Percentiles rank a stretch among this genome's conserved stretches.
phyloP scores from a whole-genome alignment of 2,888 invertebrate species.

The Perithous albicinctus region DNA sequence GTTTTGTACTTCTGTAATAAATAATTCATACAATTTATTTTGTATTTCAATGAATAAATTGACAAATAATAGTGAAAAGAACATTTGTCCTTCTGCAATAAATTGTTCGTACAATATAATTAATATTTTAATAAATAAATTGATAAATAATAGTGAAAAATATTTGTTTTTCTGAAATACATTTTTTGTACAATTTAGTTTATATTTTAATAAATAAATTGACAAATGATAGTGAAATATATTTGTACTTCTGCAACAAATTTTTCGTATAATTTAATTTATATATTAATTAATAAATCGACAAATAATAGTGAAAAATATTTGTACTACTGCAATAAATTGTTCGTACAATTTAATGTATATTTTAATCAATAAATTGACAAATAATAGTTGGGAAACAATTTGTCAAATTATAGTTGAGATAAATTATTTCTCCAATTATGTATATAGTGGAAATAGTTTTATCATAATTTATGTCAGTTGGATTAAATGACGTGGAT shows the following conservation, averaged over 20 bases:
- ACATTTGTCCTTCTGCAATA: slow-evolving; percentile 90
- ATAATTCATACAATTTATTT: background rate
- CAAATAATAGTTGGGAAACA: too few relatives aligned
- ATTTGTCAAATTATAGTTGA: too few relatives aligned
- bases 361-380: background rate
- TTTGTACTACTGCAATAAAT: slow-evolving; percentile 89
- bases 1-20: slow-evolving; percentile 90
- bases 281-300: background rate
- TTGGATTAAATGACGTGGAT: background rate
- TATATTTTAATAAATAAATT: background rate
- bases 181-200: background rate
- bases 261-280: background rate
- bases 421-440: too few relatives aligned
- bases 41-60: background rate
- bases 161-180: slow-evolving; percentile 90
- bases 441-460: background rate
- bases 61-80: too few relatives aligned
- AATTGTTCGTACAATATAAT: background rate
- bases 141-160: too few relatives aligned
- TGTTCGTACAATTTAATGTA: background rate
- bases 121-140: background rate
- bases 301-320: too few relatives aligned
- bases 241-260: slow-evolving; percentile 90
- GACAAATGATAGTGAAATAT: too few relatives aligned
- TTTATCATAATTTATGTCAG: background rate